Percentiles rank a stretch among this genome's conserved stretches.
These are phyloP conservation scores for Lottia scabra DNA, from an alignment of 2,888 invertebrate species.

Conservation along the genomic window DNA sequence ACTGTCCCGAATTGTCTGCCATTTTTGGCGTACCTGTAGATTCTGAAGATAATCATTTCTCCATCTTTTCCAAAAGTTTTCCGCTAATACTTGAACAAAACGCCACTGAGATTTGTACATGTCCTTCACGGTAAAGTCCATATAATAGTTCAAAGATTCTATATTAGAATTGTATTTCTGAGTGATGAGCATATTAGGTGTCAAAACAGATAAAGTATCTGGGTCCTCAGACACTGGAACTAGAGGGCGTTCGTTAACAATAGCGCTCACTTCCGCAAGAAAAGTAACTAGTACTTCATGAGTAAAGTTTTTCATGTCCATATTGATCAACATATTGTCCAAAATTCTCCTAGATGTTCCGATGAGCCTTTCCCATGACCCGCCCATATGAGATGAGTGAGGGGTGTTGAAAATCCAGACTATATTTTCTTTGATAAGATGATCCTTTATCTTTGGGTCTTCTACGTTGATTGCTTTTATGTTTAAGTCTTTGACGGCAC, in stretches of 20 bases:
- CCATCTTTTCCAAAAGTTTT: no score
- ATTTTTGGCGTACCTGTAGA: no score
- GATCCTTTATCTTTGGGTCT: background rate
- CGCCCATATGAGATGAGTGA: constrained; percentile 39
- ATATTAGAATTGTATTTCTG: no score
- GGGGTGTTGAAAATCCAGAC: constrained; percentile 37
- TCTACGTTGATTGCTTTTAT: background rate
- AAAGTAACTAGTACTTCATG: constrained; percentile 31
- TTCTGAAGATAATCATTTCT: no score
- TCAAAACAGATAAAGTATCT: no score
- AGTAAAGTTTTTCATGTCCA: constrained; percentile 19
- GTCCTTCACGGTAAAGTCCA: no score
- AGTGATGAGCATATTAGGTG: no score
- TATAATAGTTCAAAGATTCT: no score
- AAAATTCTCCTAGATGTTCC: constrained; percentile 28
- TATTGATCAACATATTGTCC: constrained; percentile 25
- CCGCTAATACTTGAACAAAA: no score
- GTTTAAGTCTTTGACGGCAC: background rate
- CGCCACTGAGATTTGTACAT: no score
- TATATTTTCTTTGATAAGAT: constrained; percentile 10
- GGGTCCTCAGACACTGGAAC: no score
- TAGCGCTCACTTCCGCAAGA: constrained; percentile 31
- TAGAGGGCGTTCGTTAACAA: constrained; percentile 28
- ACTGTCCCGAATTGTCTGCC: no score
- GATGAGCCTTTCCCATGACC: constrained; percentile 31